Percentiles rank a stretch among this genome's conserved stretches.
Evolutionary conservation across 2,797 vertebrate genomes (phyloP).

Genomic region (Falco berigora): DNA sequence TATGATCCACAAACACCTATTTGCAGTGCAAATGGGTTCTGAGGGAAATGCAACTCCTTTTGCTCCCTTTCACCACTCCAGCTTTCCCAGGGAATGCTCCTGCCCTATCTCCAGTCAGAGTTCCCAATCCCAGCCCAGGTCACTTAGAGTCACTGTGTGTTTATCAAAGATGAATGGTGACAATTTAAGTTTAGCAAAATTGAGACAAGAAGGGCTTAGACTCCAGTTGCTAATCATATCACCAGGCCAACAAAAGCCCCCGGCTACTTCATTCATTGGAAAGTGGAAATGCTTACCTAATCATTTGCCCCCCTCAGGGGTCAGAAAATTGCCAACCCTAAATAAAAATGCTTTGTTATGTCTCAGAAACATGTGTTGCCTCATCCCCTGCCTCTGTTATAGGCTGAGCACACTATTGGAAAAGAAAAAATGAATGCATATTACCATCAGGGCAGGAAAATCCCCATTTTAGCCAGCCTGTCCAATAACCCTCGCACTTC

Average conservation of each 20-base stretch:
- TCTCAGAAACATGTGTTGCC: background rate
- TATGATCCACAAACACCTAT: background rate
- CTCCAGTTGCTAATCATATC: background rate
- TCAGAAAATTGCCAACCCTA: background rate
- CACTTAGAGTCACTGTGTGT: background rate
- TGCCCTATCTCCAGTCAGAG: background rate
- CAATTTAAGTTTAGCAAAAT: background rate
- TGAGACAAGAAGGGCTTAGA: background rate
- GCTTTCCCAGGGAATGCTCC: background rate
- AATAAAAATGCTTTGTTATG: background rate
- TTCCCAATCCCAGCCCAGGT: background rate
- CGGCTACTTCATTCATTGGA: background rate
- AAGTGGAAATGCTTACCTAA: background rate
- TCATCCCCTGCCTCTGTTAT: background rate
- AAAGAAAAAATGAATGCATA: background rate
- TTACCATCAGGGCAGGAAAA: background rate
- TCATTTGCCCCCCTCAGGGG: background rate
- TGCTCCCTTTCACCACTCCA: background rate
- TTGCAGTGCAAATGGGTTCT: background rate
- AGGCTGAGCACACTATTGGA: background rate
- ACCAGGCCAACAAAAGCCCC: background rate
- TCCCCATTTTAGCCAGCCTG: background rate
- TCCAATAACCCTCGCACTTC: background rate
- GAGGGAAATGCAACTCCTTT: background rate
- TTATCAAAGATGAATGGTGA: background rate